These are phyloP conservation scores for Pelmatolapia mariae DNA, from an alignment of 2,113 vertebrate species.

Conservation along the genomic window DNA sequence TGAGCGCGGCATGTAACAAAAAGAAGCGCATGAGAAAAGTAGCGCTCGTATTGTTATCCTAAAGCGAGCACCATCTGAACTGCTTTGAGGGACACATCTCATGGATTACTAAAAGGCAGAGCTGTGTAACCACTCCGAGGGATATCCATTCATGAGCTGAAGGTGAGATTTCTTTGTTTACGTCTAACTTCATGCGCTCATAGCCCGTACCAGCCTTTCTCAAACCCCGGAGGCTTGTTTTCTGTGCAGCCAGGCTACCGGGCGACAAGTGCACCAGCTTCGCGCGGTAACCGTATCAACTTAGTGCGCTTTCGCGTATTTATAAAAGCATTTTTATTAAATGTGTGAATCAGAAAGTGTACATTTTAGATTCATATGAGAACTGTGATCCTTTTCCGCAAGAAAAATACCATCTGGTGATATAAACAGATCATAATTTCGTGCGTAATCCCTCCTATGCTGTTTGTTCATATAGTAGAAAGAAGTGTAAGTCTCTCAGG, in stretches of 20 bases:
- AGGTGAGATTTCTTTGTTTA: constrained; percentile 78
- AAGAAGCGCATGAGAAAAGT: constrained; percentile 69
- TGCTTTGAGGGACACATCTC: constrained; percentile 43
- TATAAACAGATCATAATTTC: background rate
- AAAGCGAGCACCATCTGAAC: constrained; percentile 33
- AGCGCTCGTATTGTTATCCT: constrained; percentile 60
- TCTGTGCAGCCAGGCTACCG: constrained; percentile 7
- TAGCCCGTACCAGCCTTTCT: background rate
- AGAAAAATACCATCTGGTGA: background rate
- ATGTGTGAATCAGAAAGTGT: background rate
- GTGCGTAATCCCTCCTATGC: constrained; percentile 33
- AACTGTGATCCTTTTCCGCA: background rate
- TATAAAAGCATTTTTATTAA: background rate
- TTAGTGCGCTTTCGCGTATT: background rate
- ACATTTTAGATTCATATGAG: background rate
- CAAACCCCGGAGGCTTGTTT: constrained; percentile 28
- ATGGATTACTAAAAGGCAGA: constrained; percentile 92
- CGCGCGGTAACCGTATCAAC: background rate
- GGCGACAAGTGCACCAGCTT: constrained; percentile 61
- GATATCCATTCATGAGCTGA: constrained; percentile 82
- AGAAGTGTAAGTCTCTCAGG: background rate
- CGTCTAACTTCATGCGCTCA: constrained; percentile 51
- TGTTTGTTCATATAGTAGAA: constrained; percentile 23
- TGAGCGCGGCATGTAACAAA: constrained; percentile 68
- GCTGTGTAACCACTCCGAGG: constrained; percentile 64